Evolutionary conservation across 2,888 invertebrate genomes (phyloP).

Genomic region (Lithophane socia): DNA sequence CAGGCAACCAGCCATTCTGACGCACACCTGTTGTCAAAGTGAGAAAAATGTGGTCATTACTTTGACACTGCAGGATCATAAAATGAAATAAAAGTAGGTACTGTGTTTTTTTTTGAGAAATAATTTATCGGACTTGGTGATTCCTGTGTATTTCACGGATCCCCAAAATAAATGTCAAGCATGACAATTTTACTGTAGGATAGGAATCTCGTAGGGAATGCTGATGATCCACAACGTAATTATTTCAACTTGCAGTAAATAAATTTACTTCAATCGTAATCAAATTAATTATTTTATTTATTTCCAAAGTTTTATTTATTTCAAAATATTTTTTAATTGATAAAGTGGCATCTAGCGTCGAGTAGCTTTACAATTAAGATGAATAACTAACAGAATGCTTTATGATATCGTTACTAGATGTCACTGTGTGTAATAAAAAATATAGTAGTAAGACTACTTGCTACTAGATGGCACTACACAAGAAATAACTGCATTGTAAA

Average conservation of each 20-base stretch:
- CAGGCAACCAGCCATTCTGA: too few species aligned
- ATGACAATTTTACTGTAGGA: neutral
- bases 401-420: constrained; percentile 1
- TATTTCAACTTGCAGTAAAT: neutral
- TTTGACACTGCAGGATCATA: constrained; percentile 4
- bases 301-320: neutral
- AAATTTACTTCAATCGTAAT: neutral
- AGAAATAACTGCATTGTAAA: neutral
- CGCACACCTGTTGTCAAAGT: constrained; percentile 51
- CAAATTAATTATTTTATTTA: neutral
- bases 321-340: neutral
- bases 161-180: constrained; percentile 7
- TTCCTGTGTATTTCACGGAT: neutral
- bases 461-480: constrained; percentile 32
- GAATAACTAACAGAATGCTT: fast-evolving
- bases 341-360: constrained; percentile 61
- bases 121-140: neutral
- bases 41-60: constrained; percentile 18
- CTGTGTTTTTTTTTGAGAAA: neutral
- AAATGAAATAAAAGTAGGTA: neutral
- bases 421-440: neutral
- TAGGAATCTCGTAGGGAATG: neutral
- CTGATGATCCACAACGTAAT: neutral
- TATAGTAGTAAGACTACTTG: neutral
- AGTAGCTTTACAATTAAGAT: constrained; percentile 42